Percentiles rank a stretch among this genome's conserved stretches.
These are phyloP conservation scores for Rhorus exstirpatorius DNA, from an alignment of 2,888 invertebrate genomes.

Conservation along the genomic window DNA sequence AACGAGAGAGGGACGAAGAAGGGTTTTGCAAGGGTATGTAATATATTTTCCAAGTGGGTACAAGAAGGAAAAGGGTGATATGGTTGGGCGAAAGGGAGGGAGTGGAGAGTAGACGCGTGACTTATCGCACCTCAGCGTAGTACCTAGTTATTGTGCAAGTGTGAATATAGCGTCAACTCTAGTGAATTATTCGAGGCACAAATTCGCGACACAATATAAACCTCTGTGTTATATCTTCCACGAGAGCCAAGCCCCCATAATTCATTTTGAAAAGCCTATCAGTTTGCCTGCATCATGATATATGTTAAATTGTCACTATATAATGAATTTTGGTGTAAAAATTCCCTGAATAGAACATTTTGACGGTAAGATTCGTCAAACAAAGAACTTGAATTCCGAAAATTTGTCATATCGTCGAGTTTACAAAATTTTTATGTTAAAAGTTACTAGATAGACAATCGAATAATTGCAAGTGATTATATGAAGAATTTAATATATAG, in stretches of 20 bases:
- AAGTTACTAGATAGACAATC: too few relatives aligned
- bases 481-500: too few relatives aligned
- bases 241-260: constrained; percentile 31
- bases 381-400: too few relatives aligned
- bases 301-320: not conserved
- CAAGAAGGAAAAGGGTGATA: constrained; percentile 9
- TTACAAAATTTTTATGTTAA: too few relatives aligned
- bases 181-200: constrained; percentile 61
- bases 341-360: too few relatives aligned
- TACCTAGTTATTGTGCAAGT: constrained; percentile 64
- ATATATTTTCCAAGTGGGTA: constrained; percentile 49
- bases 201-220: constrained; percentile 65
- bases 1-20: constrained; percentile 42
- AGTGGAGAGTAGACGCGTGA: constrained; percentile 64
- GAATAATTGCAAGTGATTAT: too few relatives aligned
- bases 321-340: not conserved
- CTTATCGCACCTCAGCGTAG: constrained; percentile 66
- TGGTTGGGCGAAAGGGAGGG: constrained; percentile 15
- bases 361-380: too few relatives aligned
- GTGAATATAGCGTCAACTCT: constrained; percentile 30
- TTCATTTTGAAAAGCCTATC: constrained; percentile 20
- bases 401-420: too few relatives aligned
- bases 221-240: constrained; percentile 44
- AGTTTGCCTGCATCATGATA: constrained; percentile 14
- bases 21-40: constrained; percentile 44